Base-by-base conservation (phyloP, 2,113 vertebrate species). In the Progne subis region DNA sequence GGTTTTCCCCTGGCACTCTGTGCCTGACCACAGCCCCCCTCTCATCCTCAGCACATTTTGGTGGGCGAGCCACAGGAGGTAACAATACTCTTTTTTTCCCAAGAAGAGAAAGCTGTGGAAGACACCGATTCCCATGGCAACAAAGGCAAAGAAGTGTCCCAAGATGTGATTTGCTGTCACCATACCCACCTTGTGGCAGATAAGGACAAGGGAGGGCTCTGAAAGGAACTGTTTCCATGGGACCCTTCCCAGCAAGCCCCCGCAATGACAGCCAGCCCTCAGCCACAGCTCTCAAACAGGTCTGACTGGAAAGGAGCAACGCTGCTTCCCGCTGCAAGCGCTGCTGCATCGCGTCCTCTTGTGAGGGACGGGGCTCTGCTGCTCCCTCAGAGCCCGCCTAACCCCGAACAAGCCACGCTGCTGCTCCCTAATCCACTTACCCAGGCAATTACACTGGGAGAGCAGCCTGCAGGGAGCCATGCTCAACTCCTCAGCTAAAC, bases 151-250 rank as follows among this genome's bases (percentile, higher is more conserved):
- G 82, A 90, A 82, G 71, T 44, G 88, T 94, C 92, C 95, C 88
- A 94, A 86, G 93, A 92, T 64, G 93, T 86, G 92, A 96, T 96
- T 96, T 96, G 93, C 90, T 96, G 93, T 88, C 93, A 70, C 72
- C 52, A 31, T 86, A 86, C 91, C 90, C 90, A 94, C 90, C 60
- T 90, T 46, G 8, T 0, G 11, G 88, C 80, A 94, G 83, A 95
- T 90, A 90, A 82, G 79, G 92, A 90, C 85, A 85, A 95, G 75
- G 1, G 29, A 80, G 41, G 80, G 85, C 85, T 95, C 92, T 78
- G 93, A 82, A 92, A 93, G 82, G 82, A 96, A 29, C 88, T 70
- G 92, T 95, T 96, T 95, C 93, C 92, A 88, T 93, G 92, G 88
- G 96, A 90, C 85, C 82, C 85, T 94, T 83, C 82, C 80, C 85